phyloP scores from a whole-genome alignment of 1,140 invertebrate species.

The Acromyrmex echinatior region DNA sequence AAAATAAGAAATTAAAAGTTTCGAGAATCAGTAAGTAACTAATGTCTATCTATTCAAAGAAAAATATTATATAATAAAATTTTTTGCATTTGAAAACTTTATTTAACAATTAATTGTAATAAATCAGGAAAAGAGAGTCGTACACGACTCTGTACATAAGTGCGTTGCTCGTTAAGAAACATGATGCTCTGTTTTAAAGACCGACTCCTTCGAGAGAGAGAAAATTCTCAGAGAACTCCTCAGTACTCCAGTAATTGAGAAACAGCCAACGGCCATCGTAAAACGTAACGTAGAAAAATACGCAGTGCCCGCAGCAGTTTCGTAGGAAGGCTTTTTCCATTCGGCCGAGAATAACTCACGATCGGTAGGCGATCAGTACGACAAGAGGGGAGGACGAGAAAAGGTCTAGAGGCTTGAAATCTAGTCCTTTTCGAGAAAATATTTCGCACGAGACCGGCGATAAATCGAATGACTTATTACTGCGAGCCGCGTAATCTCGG shows the following conservation, averaged over 20 bases:
- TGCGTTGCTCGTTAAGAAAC: slow-evolving; percentile 41
- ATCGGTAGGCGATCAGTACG: slow-evolving; percentile 57
- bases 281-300: slow-evolving; percentile 76
- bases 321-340: slow-evolving; percentile 67
- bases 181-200: slow-evolving; percentile 13
- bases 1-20: background rate
- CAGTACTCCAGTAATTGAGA: slow-evolving; percentile 74
- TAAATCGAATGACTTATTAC: slow-evolving; percentile 76
- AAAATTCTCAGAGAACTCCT: background rate
- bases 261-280: slow-evolving; percentile 74
- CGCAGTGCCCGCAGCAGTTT: slow-evolving; percentile 73
- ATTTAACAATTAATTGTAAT: background rate
- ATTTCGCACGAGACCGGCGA: slow-evolving; percentile 60
- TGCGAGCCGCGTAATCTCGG: slow-evolving; percentile 62
- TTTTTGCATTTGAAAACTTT: background rate
- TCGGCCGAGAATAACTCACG: slow-evolving; percentile 76
- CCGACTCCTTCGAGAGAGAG: background rate
- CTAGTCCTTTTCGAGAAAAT: slow-evolving; percentile 61
- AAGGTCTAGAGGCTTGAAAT: slow-evolving; percentile 42
- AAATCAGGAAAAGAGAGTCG: background rate
- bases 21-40: background rate
- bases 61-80: background rate
- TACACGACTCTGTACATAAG: slow-evolving; percentile 2
- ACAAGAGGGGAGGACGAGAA: slow-evolving; percentile 8
- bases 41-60: background rate